These are phyloP conservation scores for Proisotoma minuta DNA, from an alignment of 2,888 invertebrate species.

Conservation along the genomic window DNA sequence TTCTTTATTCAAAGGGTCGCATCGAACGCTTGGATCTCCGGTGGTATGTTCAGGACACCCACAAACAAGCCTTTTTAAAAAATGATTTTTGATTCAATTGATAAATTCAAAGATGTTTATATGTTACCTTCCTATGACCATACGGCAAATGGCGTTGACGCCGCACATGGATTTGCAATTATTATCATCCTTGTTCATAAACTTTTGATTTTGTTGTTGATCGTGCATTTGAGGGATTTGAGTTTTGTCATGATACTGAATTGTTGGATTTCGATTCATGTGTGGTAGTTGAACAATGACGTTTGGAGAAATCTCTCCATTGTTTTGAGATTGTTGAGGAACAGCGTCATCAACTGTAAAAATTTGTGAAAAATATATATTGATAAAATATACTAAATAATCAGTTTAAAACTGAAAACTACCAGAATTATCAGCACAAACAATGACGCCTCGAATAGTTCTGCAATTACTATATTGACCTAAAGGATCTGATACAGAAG, in stretches of 20 bases:
- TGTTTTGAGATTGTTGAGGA: too few species aligned
- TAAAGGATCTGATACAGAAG: constrained; percentile 28
- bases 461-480: constrained; percentile 41
- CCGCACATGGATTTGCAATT: constrained; percentile 41
- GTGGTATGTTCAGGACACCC: constrained; percentile 41
- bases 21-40: constrained; percentile 40
- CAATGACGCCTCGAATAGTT: constrained; percentile 34
- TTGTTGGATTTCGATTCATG: too few species aligned
- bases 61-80: constrained; percentile 39
- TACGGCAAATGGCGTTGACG: constrained; percentile 38
- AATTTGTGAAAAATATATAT: too few species aligned
- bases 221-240: background rate
- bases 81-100: background rate
- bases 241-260: background rate
- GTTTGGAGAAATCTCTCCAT: too few species aligned
- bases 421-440: constrained; percentile 43
- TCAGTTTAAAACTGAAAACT: too few species aligned
- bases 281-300: too few species aligned
- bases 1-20: constrained; percentile 18
- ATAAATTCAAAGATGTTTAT: background rate
- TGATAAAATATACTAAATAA: too few species aligned
- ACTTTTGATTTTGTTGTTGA: background rate
- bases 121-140: too few species aligned
- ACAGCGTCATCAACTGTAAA: too few species aligned
- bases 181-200: constrained; percentile 7